Conservation (phyloP, 2,797 vertebrate genomes). For the Lates japonicus region DNA sequence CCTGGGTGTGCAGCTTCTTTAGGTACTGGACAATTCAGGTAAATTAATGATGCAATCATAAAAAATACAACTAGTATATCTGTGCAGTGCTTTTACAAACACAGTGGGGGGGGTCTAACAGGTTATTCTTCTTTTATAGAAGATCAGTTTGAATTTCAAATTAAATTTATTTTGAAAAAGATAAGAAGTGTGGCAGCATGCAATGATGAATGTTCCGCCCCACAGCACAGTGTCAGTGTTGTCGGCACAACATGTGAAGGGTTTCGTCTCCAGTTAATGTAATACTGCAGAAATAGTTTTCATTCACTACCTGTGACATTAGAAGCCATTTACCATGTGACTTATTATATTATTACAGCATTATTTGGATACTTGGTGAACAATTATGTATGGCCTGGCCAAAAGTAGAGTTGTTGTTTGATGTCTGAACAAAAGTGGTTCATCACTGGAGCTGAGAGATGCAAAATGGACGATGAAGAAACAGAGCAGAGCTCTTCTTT, state of each 20-base stretch:
- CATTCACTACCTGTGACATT: not conserved
- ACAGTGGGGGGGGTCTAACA: not conserved
- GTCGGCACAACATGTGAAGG: too few relatives aligned
- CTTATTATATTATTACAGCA: not conserved
- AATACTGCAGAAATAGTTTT: not conserved
- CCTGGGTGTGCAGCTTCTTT: conserved; percentile 97
- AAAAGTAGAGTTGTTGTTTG: not conserved
- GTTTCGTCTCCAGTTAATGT: too few relatives aligned
- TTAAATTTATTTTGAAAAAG: too few relatives aligned
- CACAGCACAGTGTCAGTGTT: too few relatives aligned
- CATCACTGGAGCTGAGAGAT: not conserved
- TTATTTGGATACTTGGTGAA: not conserved
- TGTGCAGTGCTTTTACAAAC: not conserved
- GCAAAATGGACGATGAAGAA: too few relatives aligned
- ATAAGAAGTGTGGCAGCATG: too few relatives aligned
- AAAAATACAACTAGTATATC: not conserved
- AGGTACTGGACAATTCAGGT: conserved; percentile 85
- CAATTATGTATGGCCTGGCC: too few relatives aligned
- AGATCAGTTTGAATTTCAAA: too few relatives aligned
- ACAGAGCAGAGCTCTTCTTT: too few relatives aligned
- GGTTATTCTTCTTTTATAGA: too few relatives aligned
- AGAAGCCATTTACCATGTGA: not conserved
- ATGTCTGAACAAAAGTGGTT: too few relatives aligned
- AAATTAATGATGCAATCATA: not conserved
- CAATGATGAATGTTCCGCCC: too few relatives aligned